Base-by-base conservation (phyloP, 2,888 invertebrate genomes). In the Oxystoma pomonae region DNA sequence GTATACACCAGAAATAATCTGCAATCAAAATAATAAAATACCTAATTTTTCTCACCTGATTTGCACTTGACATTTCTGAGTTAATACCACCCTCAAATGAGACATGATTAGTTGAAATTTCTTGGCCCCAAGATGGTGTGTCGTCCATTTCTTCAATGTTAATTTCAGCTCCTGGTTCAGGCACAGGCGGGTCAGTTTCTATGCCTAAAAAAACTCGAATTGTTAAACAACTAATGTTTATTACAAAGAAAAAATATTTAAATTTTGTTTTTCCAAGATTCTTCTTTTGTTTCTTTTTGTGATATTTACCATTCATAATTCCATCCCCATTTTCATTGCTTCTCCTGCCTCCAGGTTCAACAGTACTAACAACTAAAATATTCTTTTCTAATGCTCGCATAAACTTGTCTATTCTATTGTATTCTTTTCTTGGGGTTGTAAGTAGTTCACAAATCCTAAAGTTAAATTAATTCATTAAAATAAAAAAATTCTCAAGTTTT, bases 311-410 rank as follows among this genome's bases (percentile, higher is more conserved):
- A 72, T 87, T 86, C 1, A 86, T 83, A 65, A 84, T 80, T 5
- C 85, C 83, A 67, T 90, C 89, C 0, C 88, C 88, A 77, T 89
- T 88, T 75, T 89, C 87, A 16, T 86, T 83, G 67, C 87, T 88
- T 16, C 85, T 81, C 57, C 85, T 84, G 70, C 83, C 86, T 16
- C 89, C 89, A 1, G 90, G 90, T 74, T 87, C 90, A 70, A 84
- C 85, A 35, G 90, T 89, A 76, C 89, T 89, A 9, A 95, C 94
- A 64, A 95, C 95, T 72, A 94, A 81, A 71, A 95, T 92, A 74
- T 94, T 94, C 80, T 98, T 98, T 79, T 98, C 98, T 65, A 99
- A 85, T 0, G 98, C 98, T 64, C 98, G 85, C 90, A 99, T 92
- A 78, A 92, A 98, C 80, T 98, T 98, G 78, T 98, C 98, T 66